Evolutionary conservation across 2,113 vertebrate species (phyloP).

Genomic region (Drymodes brunneopygia): DNA sequence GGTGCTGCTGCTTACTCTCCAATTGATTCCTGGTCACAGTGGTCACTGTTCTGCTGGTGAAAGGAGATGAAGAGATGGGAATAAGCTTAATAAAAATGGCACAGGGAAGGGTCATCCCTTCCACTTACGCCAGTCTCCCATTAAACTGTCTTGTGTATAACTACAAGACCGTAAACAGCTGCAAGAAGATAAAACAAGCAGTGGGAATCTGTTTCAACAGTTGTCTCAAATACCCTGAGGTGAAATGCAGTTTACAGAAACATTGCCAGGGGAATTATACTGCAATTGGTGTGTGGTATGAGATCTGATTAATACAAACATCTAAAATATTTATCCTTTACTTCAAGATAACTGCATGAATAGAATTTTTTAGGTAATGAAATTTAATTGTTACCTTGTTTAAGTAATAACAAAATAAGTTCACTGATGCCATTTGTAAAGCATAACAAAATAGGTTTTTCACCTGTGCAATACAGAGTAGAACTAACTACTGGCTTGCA

Average conservation of each 20-base stretch:
- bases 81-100: background rate
- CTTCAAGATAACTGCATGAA: background rate
- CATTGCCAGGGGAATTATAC: background rate
- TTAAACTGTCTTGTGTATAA: background rate
- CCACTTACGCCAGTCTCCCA: fast-evolving
- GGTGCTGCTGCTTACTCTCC: background rate
- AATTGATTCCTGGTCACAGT: background rate
- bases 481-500: background rate
- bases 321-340: background rate
- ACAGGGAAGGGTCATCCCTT: background rate
- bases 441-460: background rate
- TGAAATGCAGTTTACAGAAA: background rate
- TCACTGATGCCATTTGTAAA: background rate
- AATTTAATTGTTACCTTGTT: background rate
- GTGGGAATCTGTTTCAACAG: background rate
- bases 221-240: background rate
- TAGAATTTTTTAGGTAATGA: background rate
- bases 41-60: background rate
- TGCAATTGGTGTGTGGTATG: background rate
- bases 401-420: background rate
- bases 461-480: background rate
- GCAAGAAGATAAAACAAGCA: background rate
- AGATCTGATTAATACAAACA: background rate
- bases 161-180: background rate
- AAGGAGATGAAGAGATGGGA: background rate